These are phyloP conservation scores for Falco peregrinus DNA, from an alignment of 2,797 vertebrate genomes.

Conservation along the genomic window DNA sequence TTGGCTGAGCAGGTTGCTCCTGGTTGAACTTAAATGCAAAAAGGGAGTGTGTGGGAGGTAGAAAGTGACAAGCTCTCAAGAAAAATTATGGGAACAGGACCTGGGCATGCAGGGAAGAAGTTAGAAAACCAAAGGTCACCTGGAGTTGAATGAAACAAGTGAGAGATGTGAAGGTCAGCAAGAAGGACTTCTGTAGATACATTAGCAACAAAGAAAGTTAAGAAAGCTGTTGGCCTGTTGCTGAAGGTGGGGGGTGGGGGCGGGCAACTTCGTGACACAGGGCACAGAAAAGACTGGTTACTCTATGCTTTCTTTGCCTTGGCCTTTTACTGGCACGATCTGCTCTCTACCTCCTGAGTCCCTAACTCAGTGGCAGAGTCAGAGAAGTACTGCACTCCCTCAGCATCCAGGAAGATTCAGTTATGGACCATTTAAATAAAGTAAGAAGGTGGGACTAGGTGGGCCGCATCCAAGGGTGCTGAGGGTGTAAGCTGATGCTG, in stretches of 20 bases:
- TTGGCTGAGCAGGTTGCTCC: neutral
- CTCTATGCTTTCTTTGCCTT: neutral
- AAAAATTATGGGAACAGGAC: neutral
- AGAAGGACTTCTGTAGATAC: neutral
- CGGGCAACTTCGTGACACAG: neutral
- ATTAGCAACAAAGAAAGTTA: neutral
- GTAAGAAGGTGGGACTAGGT: neutral
- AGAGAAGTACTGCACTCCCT: neutral
- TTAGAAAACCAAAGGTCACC: neutral
- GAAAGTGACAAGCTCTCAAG: neutral
- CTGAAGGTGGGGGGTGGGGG: neutral
- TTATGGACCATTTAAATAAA: neutral
- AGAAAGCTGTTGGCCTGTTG: neutral
- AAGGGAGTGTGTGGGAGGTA: neutral
- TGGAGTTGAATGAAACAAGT: neutral
- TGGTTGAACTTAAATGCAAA: neutral
- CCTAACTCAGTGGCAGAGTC: neutral
- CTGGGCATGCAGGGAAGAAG: neutral
- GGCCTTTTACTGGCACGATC: neutral
- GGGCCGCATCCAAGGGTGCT: neutral
- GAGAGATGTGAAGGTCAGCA: neutral
- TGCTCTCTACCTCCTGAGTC: neutral
- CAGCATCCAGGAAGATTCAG: neutral
- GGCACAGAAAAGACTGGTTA: neutral
- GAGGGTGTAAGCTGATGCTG: neutral